Percentiles rank a stretch among this genome's conserved stretches.
These are phyloP conservation scores for Montifringilla adamsi DNA, from an alignment of 2,113 vertebrate species.

Conservation along the genomic window DNA sequence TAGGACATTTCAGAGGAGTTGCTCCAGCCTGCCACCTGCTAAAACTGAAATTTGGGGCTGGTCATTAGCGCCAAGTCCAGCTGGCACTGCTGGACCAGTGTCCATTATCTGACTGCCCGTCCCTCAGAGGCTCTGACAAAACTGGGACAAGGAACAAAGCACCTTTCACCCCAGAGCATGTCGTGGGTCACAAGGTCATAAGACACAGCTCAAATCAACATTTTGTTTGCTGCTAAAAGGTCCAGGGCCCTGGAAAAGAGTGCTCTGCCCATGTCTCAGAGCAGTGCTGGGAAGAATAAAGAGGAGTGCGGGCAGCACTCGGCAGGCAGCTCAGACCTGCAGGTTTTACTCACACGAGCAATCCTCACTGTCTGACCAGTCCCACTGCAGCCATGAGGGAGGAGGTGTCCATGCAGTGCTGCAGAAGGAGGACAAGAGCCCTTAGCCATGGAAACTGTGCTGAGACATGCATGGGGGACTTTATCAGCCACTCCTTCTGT, in stretches of 20 bases:
- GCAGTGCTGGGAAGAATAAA: background rate
- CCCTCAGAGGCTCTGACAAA: conserved; percentile 7
- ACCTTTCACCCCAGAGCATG: conserved; percentile 38
- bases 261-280: background rate
- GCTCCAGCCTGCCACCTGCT: background rate
- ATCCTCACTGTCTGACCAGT: background rate
- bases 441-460: background rate
- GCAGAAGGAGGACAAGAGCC: background rate
- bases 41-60: background rate
- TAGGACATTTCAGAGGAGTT: background rate
- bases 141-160: conserved; percentile 24
- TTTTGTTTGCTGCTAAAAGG: background rate
- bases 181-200: background rate
- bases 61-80: background rate
- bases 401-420: background rate
- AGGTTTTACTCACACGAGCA: background rate
- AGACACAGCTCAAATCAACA: conserved; percentile 8
- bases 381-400: background rate
- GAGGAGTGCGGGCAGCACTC: background rate
- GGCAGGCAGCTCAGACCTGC: background rate
- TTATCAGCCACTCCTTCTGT: background rate
- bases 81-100: background rate
- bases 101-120: background rate
- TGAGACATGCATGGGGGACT: background rate
- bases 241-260: background rate